These are phyloP conservation scores for Acanthurus leucopareius DNA, from an alignment of 2,797 vertebrate species.

Conservation along the genomic window DNA sequence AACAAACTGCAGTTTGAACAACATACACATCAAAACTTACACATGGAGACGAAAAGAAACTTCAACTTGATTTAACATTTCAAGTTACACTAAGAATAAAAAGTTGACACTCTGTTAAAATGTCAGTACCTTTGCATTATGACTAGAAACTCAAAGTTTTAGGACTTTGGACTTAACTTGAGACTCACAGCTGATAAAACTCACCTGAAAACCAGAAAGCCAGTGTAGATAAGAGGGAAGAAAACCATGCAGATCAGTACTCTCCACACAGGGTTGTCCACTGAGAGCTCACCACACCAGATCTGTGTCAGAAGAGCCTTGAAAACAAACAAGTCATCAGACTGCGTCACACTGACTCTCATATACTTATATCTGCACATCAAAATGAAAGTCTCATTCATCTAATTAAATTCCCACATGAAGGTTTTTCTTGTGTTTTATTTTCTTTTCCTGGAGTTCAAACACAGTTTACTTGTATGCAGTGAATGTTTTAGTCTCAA, in stretches of 20 bases:
- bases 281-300: slow-evolving; percentile 94
- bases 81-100: too few species aligned
- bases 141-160: too few species aligned
- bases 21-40: too few species aligned
- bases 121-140: too few species aligned
- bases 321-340: slow-evolving; percentile 1
- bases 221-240: slow-evolving; percentile 91
- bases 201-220: slow-evolving; percentile 85
- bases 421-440: background rate
- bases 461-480: too few species aligned
- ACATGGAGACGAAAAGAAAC: too few species aligned
- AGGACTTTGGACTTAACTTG: too few species aligned
- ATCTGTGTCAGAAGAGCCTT: slow-evolving; percentile 95
- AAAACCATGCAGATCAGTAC: slow-evolving; percentile 89
- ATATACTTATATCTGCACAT: background rate
- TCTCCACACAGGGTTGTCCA: slow-evolving; percentile 90
- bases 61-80: too few species aligned
- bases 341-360: background rate
- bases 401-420: background rate
- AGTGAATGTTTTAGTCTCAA: too few species aligned
- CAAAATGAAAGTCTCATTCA: background rate
- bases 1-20: too few species aligned
- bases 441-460: background rate
- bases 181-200: background rate
- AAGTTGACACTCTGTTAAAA: too few species aligned